phyloP scores from a whole-genome alignment of 2,888 invertebrate species.

The Drosophila seclusa region DNA sequence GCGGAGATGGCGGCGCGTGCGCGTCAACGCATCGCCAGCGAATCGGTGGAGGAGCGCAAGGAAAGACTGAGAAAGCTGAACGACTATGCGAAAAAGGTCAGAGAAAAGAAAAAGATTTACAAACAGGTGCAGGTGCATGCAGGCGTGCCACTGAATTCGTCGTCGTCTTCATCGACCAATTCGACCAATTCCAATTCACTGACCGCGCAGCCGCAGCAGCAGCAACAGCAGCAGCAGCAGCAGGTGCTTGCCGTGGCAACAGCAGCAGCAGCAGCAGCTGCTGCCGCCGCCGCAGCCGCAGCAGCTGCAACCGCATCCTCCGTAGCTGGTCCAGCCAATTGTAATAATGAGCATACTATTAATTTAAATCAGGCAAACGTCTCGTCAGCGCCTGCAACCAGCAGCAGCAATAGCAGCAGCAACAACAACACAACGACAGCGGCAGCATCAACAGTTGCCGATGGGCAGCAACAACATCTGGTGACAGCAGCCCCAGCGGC shows the following conservation, averaged over 20 bases:
- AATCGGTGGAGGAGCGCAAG: constrained; percentile 83
- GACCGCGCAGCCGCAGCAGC: constrained; percentile 63
- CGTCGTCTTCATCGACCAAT: constrained; percentile 68
- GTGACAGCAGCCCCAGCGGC: constrained; percentile 61
- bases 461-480: constrained; percentile 60
- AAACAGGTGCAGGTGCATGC: constrained; percentile 75
- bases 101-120: constrained; percentile 84
- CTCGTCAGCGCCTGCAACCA: constrained; percentile 60
- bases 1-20: constrained; percentile 85
- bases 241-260: constrained; percentile 68
- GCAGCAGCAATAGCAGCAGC: constrained; percentile 46
- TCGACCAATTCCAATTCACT: constrained; percentile 58
- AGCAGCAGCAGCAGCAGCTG: constrained; percentile 64
- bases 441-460: constrained; percentile 48
- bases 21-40: constrained; percentile 83
- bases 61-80: constrained; percentile 85
- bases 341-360: constrained; percentile 83
- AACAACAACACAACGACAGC: constrained; percentile 54
- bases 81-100: constrained; percentile 85
- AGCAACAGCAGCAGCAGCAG: constrained; percentile 68
- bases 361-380: constrained; percentile 82
- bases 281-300: constrained; percentile 57
- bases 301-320: constrained; percentile 54
- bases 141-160: constrained; percentile 62
- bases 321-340: constrained; percentile 71